Percentiles rank a stretch among this genome's conserved stretches.
These are phyloP conservation scores for Atopsyche davidsoni DNA, from an alignment of 1,140 invertebrate genomes.

Conservation along the genomic window DNA sequence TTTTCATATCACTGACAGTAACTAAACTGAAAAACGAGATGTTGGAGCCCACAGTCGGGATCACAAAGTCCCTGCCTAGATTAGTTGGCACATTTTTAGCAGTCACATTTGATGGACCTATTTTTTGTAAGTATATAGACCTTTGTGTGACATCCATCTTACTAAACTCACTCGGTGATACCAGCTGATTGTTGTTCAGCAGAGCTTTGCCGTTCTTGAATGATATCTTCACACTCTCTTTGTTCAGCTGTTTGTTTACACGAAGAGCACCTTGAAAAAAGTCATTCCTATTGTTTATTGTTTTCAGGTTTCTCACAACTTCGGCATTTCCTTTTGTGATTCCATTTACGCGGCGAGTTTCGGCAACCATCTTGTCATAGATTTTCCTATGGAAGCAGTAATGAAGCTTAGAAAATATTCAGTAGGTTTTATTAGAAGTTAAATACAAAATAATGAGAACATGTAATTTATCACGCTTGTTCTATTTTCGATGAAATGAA, in stretches of 20 bases:
- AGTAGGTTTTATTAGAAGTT: no score
- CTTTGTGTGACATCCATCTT: not conserved
- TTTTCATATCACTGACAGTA: not conserved
- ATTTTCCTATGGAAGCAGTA: conserved; percentile 21
- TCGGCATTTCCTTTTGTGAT: conserved; percentile 20
- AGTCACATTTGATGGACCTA: conserved; percentile 9
- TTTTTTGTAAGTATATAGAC: conserved; percentile 3
- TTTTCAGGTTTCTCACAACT: conserved; percentile 22
- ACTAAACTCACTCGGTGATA: conserved; percentile 15
- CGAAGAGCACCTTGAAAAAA: conserved; percentile 27
- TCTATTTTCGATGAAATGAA: no score
- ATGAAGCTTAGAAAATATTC: conserved; percentile 4
- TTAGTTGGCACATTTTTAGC: conserved; percentile 14
- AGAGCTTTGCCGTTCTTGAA: conserved; percentile 11
- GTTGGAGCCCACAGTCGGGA: not conserved
- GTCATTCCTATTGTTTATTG: conserved; percentile 25
- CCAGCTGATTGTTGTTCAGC: conserved; percentile 15
- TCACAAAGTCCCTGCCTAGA: not conserved
- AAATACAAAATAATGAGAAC: no score
- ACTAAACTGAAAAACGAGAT: not conserved
- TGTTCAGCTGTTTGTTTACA: conserved; percentile 28
- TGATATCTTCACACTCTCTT: conserved; percentile 22
- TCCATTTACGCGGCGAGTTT: conserved; percentile 24
- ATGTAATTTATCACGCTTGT: no score
- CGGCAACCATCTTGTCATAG: conserved; percentile 25